phyloP scores from a whole-genome alignment of 2,888 invertebrate genomes.

The Bruchidius siliquastri region DNA sequence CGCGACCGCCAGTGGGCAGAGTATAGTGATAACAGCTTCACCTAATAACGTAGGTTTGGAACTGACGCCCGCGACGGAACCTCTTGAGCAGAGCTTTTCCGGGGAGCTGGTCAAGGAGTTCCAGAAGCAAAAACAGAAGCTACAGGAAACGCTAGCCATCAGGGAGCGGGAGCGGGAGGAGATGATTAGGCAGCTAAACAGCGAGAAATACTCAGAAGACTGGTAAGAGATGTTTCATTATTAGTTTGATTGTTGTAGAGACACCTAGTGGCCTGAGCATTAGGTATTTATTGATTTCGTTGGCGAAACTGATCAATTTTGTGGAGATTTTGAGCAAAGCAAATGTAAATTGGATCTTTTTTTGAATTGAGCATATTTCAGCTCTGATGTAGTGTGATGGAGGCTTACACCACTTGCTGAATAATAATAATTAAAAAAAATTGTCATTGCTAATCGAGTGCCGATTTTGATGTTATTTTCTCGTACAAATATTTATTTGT shows the following conservation, averaged over 20 bases:
- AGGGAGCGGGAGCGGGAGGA: slow-evolving; percentile 55
- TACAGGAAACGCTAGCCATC: slow-evolving; percentile 54
- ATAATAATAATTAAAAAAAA: no score
- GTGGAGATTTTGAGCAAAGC: no score
- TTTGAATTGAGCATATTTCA: no score
- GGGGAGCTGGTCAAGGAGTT: slow-evolving; percentile 76
- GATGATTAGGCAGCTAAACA: slow-evolving; percentile 48
- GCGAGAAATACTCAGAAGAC: slow-evolving; percentile 49
- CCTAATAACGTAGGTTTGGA: background rate
- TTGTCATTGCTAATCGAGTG: no score
- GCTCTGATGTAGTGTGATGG: no score
- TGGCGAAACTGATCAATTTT: no score
- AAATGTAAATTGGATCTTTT: no score
- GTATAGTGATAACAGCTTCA: slow-evolving; percentile 18
- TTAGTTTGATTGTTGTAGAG: background rate
- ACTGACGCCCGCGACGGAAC: slow-evolving; percentile 12
- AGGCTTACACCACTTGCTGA: no score
- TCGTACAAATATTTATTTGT: no score
- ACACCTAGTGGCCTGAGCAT: no score
- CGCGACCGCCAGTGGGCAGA: slow-evolving; percentile 12
- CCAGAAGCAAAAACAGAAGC: slow-evolving; percentile 69
- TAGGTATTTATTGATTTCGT: no score
- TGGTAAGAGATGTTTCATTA: slow-evolving; percentile 42
- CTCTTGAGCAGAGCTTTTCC: slow-evolving; percentile 51
- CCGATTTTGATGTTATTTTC: no score